A percentile compares a stretch with the other conserved stretches of the same genome.
These are phyloP conservation scores for Sarcophilus harrisii DNA, from an alignment of 2,797 vertebrate genomes.

Conservation along the genomic window DNA sequence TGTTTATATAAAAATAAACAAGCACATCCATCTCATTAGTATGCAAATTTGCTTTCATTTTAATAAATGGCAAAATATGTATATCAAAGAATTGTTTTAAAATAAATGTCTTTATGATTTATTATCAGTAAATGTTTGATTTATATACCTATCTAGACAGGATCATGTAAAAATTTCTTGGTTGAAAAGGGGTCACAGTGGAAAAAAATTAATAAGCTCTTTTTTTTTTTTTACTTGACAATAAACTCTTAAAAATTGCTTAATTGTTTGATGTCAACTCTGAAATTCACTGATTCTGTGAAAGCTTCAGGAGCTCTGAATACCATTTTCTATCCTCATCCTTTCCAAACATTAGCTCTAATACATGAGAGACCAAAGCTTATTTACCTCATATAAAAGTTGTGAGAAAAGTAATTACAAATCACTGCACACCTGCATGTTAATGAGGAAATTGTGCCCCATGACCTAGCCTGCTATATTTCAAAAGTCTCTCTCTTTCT, in stretches of 20 bases:
- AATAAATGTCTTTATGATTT: no score
- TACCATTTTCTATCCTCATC: constrained; percentile 9
- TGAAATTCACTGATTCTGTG: neutral
- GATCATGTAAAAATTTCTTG: no score
- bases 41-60: no score
- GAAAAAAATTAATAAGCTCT: no score
- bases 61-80: no score
- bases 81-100: no score
- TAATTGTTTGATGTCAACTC: neutral
- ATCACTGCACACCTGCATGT: neutral
- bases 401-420: neutral
- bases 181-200: no score
- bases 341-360: neutral
- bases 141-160: no score
- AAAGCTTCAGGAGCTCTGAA: neutral
- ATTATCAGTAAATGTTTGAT: no score
- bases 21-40: no score
- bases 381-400: neutral
- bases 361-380: neutral
- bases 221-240: neutral
- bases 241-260: neutral
- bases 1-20: no score
- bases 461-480: neutral
- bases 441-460: neutral
- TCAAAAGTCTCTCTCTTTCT: neutral